Evolutionary conservation across 2,113 vertebrate species (phyloP).

Genomic region (Triplophysa tibetana): DNA sequence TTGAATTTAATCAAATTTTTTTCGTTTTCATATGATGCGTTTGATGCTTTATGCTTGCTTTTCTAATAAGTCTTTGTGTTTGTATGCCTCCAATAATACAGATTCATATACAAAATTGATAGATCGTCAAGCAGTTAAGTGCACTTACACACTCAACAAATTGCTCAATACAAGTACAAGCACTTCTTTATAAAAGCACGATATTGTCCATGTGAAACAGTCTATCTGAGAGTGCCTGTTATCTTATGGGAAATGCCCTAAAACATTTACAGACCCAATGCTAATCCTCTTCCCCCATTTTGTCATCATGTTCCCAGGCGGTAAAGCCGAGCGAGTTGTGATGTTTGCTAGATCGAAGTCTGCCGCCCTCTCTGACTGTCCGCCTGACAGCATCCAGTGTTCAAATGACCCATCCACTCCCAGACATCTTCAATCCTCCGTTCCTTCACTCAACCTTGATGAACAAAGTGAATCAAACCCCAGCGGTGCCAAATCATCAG

Average conservation of each 20-base stretch:
- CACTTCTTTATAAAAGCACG: constrained; percentile 17
- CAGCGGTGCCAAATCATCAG: not conserved
- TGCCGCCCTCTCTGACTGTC: not conserved
- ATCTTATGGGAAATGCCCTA: not conserved
- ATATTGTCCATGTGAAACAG: not conserved
- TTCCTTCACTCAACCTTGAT: not conserved
- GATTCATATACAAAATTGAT: too few relatives aligned
- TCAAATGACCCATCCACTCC: constrained; percentile 1
- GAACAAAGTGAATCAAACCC: not conserved
- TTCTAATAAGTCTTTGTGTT: too few relatives aligned
- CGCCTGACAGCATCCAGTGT: not conserved
- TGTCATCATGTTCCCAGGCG: not conserved
- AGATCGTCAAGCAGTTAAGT: too few relatives aligned
- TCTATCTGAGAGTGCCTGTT: constrained; percentile 9
- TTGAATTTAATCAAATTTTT: too few relatives aligned
- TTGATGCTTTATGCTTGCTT: too few relatives aligned
- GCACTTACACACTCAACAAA: too few relatives aligned
- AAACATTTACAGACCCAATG: not conserved
- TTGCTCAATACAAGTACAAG: not conserved
- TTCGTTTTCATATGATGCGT: too few relatives aligned
- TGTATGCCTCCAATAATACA: too few relatives aligned
- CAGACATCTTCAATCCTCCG: not conserved
- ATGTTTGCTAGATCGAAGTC: not conserved
- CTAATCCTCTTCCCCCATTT: constrained; percentile 3
- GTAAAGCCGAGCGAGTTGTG: not conserved